Percentiles rank a stretch among this genome's conserved stretches.
These are phyloP conservation scores for Brachionus paranguensis DNA, from an alignment of 1,140 invertebrate species.

Conservation along the genomic window DNA sequence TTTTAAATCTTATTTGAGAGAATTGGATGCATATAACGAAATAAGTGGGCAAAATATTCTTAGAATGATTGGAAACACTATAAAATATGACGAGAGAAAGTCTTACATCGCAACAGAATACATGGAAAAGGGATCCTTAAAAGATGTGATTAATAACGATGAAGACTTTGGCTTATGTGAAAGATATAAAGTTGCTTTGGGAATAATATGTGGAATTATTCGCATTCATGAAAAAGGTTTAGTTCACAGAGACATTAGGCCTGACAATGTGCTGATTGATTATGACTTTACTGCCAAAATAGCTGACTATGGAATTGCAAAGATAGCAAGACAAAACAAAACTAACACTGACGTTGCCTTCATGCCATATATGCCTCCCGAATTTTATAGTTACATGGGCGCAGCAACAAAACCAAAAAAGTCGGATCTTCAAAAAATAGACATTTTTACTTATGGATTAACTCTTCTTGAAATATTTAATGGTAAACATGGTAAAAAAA, in stretches of 20 bases:
- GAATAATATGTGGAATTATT: not conserved
- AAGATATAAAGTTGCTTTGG: not conserved
- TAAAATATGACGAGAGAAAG: not conserved
- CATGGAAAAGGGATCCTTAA: too few relatives aligned
- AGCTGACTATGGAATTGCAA: not conserved
- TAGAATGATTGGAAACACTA: not conserved
- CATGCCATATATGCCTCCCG: not conserved
- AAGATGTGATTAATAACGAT: not conserved
- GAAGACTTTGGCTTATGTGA: not conserved
- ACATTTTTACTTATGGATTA: not conserved
- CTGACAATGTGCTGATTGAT: not conserved
- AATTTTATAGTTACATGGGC: not conserved
- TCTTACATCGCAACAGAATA: too few relatives aligned
- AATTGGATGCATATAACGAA: not conserved
- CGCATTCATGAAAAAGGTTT: not conserved
- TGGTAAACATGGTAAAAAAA: not conserved
- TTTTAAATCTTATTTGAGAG: not conserved
- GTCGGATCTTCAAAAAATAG: not conserved
- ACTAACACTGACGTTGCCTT: not conserved
- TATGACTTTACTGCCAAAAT: not conserved
- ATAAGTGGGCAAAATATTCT: not conserved
- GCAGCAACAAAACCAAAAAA: not conserved
- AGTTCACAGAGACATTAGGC: not conserved
- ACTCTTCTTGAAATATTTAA: not conserved
- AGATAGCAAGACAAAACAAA: not conserved